Evolutionary conservation across 2,797 vertebrate genomes (phyloP).

Genomic region (Sphenopsis melanotis): DNA sequence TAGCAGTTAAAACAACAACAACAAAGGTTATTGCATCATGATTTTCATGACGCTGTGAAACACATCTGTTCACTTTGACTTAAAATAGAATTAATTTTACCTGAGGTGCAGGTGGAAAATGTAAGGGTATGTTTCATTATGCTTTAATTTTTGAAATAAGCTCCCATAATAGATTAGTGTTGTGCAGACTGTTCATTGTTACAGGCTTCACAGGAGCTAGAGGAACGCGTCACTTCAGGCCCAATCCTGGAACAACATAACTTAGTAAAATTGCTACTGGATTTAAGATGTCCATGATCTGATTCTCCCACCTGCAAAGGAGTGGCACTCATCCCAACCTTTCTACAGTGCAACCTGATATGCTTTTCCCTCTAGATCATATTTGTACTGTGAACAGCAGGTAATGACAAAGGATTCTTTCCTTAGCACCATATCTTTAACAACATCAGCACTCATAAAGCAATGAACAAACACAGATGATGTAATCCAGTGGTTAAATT

Average conservation of each 20-base stretch:
- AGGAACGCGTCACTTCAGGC: neutral
- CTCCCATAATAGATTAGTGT: neutral
- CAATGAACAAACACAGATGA: neutral
- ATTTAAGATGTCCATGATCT: neutral
- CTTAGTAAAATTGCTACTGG: neutral
- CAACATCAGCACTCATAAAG: neutral
- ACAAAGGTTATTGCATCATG: neutral
- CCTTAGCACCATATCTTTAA: neutral
- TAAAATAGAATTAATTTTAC: neutral
- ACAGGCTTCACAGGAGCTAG: neutral
- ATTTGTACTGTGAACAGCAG: neutral
- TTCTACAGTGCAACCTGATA: neutral
- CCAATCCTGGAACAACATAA: neutral
- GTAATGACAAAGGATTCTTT: neutral
- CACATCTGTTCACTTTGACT: neutral
- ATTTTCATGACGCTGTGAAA: neutral
- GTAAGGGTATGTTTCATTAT: neutral
- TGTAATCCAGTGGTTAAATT: slow-evolving; percentile 13
- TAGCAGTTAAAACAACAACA: neutral
- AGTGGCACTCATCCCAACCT: neutral
- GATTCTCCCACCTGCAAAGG: neutral
- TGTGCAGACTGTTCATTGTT: neutral
- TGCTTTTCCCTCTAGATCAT: neutral
- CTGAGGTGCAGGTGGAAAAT: neutral
- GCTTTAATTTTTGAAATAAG: neutral